phyloP scores from a whole-genome alignment of 2,888 invertebrate species.

The Corythucha ciliata region DNA sequence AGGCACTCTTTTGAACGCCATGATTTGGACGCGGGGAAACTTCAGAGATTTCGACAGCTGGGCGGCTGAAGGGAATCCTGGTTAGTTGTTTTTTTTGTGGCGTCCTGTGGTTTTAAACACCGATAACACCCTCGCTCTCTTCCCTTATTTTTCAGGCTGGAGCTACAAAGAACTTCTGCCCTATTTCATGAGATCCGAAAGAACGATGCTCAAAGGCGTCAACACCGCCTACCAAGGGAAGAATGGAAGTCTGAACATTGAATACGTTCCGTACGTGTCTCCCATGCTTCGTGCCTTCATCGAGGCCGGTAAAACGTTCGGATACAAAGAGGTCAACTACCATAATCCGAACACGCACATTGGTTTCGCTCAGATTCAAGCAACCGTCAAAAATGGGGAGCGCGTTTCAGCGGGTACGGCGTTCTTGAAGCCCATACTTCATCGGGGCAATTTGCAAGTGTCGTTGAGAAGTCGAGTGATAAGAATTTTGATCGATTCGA shows the following conservation, averaged over 20 bases:
- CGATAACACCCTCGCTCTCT: background rate
- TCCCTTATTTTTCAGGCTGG: constrained; percentile 32
- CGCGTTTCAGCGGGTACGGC: constrained; percentile 52
- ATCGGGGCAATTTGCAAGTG: constrained; percentile 50
- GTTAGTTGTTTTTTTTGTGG: constrained; percentile 11
- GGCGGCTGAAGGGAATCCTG: constrained; percentile 35
- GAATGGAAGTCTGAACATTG: constrained; percentile 29
- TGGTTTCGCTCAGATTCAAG: constrained; percentile 33
- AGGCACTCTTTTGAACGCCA: constrained; percentile 36
- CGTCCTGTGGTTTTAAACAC: background rate
- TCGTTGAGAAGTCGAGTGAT: constrained; percentile 48
- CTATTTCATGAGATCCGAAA: constrained; percentile 35
- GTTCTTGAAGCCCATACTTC: constrained; percentile 48
- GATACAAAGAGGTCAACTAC: constrained; percentile 31
- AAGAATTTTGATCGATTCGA: constrained; percentile 47
- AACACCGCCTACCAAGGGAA: constrained; percentile 30
- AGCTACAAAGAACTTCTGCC: constrained; percentile 36
- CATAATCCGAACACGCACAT: constrained; percentile 32
- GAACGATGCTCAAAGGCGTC: constrained; percentile 29
- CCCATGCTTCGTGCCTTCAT: constrained; percentile 30
- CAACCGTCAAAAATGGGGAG: constrained; percentile 32
- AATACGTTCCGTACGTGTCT: constrained; percentile 27
- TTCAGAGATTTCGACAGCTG: constrained; percentile 35
- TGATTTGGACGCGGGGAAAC: constrained; percentile 37
- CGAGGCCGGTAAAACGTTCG: constrained; percentile 29